phyloP scores from a whole-genome alignment of 64 coral and sea anemone genomes.

The Montipora foliosa region DNA sequence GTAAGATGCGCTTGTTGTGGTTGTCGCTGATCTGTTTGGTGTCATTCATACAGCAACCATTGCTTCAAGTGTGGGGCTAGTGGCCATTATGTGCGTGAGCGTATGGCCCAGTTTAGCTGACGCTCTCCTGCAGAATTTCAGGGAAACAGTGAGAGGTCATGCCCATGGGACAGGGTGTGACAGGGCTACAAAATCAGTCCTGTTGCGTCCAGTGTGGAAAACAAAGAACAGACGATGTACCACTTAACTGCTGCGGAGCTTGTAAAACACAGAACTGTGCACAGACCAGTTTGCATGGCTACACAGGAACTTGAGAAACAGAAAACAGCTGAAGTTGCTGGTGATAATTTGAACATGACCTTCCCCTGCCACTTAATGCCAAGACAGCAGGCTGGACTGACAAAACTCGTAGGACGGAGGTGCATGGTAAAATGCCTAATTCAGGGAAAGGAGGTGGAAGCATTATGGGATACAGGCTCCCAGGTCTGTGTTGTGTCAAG shows the following conservation, averaged over 20 bases:
- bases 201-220: not conserved
- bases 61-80: conserved; percentile 9
- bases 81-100: not conserved
- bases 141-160: conserved; percentile 53
- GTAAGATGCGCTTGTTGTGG: too few species aligned
- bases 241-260: conserved; percentile 18
- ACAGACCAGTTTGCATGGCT: conserved; percentile 49
- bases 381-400: conserved; percentile 39
- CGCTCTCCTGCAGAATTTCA: not conserved
- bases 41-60: not conserved
- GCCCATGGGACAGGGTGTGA: conserved; percentile 66
- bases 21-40: too few species aligned
- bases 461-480: conserved; percentile 65
- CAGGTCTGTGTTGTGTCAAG: conserved; percentile 65
- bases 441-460: conserved; percentile 39
- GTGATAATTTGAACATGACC: not conserved
- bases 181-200: not conserved
- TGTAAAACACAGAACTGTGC: conserved; percentile 24
- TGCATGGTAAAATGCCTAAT: conserved; percentile 46
- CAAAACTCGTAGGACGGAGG: conserved; percentile 54
- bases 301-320: not conserved
- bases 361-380: conserved; percentile 35
- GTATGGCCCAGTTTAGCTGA: conserved; percentile 12
- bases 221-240: conserved; percentile 1
- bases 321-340: not conserved